These are phyloP conservation scores for Pelosia muscerda DNA, from an alignment of 2,888 invertebrate species.

Conservation along the genomic window DNA sequence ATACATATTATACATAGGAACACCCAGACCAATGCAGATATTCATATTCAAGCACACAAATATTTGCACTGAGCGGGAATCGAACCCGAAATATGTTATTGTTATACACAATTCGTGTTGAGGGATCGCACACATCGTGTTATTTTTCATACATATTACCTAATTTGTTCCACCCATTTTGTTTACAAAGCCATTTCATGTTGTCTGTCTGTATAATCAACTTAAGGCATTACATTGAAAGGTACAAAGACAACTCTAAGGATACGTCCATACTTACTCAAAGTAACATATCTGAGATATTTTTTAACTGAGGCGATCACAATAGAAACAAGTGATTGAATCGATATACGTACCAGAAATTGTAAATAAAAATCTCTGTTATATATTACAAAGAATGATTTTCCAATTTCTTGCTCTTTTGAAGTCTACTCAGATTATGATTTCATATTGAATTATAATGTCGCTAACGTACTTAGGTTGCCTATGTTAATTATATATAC, in stretches of 20 bases:
- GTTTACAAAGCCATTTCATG: constrained; percentile 12
- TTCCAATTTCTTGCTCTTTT: too few relatives aligned
- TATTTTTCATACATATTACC: constrained; percentile 34
- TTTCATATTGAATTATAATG: too few relatives aligned
- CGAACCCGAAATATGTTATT: not conserved
- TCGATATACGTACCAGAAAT: too few relatives aligned
- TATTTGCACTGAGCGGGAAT: too few relatives aligned
- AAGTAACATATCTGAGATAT: not conserved
- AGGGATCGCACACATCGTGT: constrained; percentile 20
- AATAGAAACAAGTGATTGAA: not conserved
- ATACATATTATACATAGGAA: too few relatives aligned
- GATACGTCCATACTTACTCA: not conserved
- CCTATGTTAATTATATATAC: too few relatives aligned
- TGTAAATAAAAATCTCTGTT: too few relatives aligned
- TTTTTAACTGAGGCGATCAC: not conserved
- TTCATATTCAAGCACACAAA: too few relatives aligned
- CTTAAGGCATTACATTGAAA: not conserved
- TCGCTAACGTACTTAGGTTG: too few relatives aligned
- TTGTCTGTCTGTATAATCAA: not conserved
- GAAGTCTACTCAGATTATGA: too few relatives aligned
- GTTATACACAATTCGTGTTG: constrained; percentile 19
- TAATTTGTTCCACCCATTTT: constrained; percentile 33
- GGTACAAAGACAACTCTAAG: not conserved
- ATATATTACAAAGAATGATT: too few relatives aligned
- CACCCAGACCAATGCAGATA: too few relatives aligned